phyloP scores from a whole-genome alignment of 1,140 invertebrate species.

The Wiebesia pumilae region DNA sequence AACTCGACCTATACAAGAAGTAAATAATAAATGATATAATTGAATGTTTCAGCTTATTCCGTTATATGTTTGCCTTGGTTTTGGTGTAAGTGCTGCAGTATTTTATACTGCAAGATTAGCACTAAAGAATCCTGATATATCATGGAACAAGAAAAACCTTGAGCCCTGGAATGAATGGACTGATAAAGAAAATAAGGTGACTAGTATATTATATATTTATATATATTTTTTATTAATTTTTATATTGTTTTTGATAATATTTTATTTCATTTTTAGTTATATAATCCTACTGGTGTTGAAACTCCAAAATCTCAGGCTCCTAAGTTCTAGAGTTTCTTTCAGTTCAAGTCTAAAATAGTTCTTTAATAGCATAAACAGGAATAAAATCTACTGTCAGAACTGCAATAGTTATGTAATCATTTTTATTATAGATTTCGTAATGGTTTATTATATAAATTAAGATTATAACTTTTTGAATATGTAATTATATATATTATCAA shows the following conservation, averaged over 20 bases:
- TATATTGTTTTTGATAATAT: background rate
- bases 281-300: conserved; percentile 62
- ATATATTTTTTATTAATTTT: background rate
- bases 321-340: conserved; percentile 19
- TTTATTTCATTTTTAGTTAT: conserved; percentile 68
- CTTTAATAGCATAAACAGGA: conserved; percentile 81
- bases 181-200: conserved; percentile 88
- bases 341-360: conserved; percentile 9
- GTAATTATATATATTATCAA: background rate
- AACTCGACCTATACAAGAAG: background rate
- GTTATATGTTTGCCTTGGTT: conserved; percentile 82
- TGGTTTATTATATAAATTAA: conserved; percentile 5
- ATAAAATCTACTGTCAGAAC: conserved; percentile 74
- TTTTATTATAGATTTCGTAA: background rate
- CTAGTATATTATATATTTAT: conserved; percentile 17
- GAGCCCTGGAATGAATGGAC: conserved; percentile 88
- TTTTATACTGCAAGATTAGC: conserved; percentile 82
- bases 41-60: conserved; percentile 82
- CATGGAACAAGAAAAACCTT: conserved; percentile 84
- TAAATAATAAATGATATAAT: conserved; percentile 30
- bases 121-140: conserved; percentile 84
- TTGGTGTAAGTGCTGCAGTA: conserved; percentile 78
- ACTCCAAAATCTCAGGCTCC: background rate
- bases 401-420: background rate
- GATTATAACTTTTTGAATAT: background rate